A percentile compares a stretch with the other conserved stretches of the same genome.
Evolutionary conservation across 2,888 invertebrate genomes (phyloP).

Genomic region (Nymphalis urticae): DNA sequence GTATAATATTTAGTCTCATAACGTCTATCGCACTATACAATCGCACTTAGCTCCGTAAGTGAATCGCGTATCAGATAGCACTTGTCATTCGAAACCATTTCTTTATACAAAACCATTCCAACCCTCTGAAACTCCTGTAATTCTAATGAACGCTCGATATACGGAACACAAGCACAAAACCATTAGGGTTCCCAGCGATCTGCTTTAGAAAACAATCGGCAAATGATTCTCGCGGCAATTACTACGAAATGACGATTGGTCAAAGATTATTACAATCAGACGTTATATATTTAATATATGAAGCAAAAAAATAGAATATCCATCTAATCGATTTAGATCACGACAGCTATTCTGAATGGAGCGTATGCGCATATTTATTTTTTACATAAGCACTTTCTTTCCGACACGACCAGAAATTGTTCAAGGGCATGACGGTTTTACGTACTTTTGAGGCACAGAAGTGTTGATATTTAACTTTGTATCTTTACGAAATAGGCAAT

Average conservation of each 20-base stretch:
- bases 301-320: background rate
- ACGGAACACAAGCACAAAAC: slow-evolving; percentile 40
- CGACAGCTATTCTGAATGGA: too few species aligned
- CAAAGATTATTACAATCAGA: slow-evolving; percentile 41
- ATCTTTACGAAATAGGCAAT: too few species aligned
- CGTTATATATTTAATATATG: background rate
- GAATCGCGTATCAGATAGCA: slow-evolving; percentile 2
- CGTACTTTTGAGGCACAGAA: too few species aligned
- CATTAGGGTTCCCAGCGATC: slow-evolving; percentile 40
- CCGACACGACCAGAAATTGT: too few species aligned
- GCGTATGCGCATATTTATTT: too few species aligned
- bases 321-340: too few species aligned
- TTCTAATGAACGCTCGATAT: slow-evolving; percentile 42
- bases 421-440: too few species aligned
- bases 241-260: slow-evolving; percentile 59
- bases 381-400: too few species aligned
- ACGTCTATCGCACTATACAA: too few species aligned
- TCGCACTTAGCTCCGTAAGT: too few species aligned
- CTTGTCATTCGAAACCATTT: slow-evolving; percentile 13
- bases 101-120: slow-evolving; percentile 7
- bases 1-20: too few species aligned
- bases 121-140: slow-evolving; percentile 35
- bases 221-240: slow-evolving; percentile 66
- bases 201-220: slow-evolving; percentile 60
- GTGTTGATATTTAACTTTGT: too few species aligned